phyloP scores from a whole-genome alignment of 2,888 invertebrate species.

The Polietes domitor region DNA sequence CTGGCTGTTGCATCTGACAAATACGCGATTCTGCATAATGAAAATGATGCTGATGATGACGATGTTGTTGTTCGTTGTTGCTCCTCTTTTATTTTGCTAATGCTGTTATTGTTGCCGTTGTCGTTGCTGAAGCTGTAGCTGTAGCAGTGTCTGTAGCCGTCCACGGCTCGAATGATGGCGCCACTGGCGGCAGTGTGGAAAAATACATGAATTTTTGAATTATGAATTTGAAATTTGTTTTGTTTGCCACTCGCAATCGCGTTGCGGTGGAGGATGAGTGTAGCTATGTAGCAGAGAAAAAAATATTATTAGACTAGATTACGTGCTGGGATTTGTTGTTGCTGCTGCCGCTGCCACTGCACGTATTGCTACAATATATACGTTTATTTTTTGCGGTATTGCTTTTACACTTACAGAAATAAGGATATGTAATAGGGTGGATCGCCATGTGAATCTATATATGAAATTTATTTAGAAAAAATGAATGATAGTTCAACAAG shows the following conservation, averaged over 20 bases:
- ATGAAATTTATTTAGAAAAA: no score
- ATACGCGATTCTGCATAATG: slow-evolving; percentile 65
- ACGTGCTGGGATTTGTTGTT: slow-evolving; percentile 72
- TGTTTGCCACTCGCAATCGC: not conserved
- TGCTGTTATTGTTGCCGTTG: slow-evolving; percentile 26
- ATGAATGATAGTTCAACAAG: no score
- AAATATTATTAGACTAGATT: slow-evolving; percentile 79
- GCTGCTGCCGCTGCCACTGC: slow-evolving; percentile 35
- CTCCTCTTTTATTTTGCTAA: not conserved
- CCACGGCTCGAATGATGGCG: slow-evolving; percentile 49
- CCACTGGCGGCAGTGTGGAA: slow-evolving; percentile 51
- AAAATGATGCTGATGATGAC: slow-evolving; percentile 53
- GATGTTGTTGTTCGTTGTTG: slow-evolving; percentile 47
- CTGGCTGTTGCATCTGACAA: slow-evolving; percentile 48
- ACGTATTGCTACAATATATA: not conserved
- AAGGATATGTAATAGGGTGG: not conserved
- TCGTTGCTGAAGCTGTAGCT: slow-evolving; percentile 8
- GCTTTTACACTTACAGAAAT: slow-evolving; percentile 28
- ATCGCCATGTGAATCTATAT: no score
- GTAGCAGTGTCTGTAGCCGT: not conserved
- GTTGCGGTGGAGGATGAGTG: not conserved
- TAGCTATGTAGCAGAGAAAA: slow-evolving; percentile 63
- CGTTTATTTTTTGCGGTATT: slow-evolving; percentile 21
- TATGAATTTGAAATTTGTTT: slow-evolving; percentile 61
- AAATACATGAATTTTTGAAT: slow-evolving; percentile 62